Percentiles rank a stretch among this genome's conserved stretches.
Conservation (phyloP, 2,797 vertebrate species). For the Catostomus latipinnis region DNA sequence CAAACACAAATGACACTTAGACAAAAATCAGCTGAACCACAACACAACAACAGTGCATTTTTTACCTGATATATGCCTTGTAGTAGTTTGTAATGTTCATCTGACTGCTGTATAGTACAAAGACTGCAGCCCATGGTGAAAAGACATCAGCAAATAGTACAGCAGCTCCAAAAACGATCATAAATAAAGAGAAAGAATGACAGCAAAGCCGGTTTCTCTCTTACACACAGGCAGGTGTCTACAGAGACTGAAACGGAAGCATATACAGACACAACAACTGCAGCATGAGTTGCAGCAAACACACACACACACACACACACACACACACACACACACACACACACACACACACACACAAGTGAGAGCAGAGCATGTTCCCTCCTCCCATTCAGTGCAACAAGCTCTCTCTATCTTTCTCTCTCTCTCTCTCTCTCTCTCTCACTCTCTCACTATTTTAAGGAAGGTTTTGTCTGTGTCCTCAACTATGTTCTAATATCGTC, state of each 20-base stretch:
- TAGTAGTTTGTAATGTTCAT: conserved; percentile 28
- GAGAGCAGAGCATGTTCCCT: conserved; percentile 39
- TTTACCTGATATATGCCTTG: conserved; percentile 41
- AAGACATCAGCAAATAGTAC: conserved; percentile 25
- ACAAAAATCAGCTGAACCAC: background rate
- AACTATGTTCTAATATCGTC: conserved; percentile 16
- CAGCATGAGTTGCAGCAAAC: background rate
- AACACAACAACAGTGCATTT: background rate
- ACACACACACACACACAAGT: background rate
- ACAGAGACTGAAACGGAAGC: background rate
- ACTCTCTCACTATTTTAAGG: conserved; percentile 16
- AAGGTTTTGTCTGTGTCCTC: conserved; percentile 18
- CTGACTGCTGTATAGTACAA: conserved; percentile 24
- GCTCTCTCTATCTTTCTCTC: background rate
- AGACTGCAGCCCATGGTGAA: conserved; percentile 46
- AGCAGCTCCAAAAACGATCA: background rate
- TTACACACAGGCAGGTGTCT: background rate
- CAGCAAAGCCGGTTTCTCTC: background rate
- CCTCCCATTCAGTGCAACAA: conserved; percentile 34
- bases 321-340: no score
- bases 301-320: background rate
- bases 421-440: conserved; percentile 9
- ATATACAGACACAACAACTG: conserved; percentile 36
- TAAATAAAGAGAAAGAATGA: background rate
- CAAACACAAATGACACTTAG: background rate